Conservation (phyloP, 2,113 vertebrate genomes). For the Merops nubicus region DNA sequence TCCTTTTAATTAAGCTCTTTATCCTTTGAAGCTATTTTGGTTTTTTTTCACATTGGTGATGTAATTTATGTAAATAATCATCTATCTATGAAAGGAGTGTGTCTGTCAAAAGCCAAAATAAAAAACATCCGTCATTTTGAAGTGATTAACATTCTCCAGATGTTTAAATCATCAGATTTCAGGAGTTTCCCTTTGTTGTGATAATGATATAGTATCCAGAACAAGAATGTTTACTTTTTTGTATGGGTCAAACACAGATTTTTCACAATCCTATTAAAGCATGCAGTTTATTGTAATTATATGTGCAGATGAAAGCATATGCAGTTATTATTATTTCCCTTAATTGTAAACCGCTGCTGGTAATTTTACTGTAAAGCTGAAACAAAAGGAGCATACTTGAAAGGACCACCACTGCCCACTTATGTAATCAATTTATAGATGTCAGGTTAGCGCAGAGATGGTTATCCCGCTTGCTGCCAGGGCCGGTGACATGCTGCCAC, state of each 20-base stretch:
- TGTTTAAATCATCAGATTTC: constrained; percentile 89
- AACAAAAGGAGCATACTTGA: constrained; percentile 79
- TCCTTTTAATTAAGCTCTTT: constrained; percentile 80
- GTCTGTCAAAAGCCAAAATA: constrained; percentile 87
- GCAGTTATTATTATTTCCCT: constrained; percentile 84
- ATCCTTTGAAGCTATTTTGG: constrained; percentile 76
- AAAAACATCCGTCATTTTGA: constrained; percentile 90
- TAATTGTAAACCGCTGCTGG: constrained; percentile 90
- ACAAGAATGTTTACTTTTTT: constrained; percentile 90
- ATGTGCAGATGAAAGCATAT: constrained; percentile 87
- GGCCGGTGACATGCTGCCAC: constrained; percentile 75
- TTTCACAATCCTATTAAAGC: constrained; percentile 86
- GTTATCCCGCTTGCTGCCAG: constrained; percentile 72
- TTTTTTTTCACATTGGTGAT: constrained; percentile 79
- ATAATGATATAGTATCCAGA: constrained; percentile 91
- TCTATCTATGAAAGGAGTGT: constrained; percentile 82
- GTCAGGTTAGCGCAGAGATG: constrained; percentile 77
- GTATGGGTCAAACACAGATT: constrained; percentile 84
- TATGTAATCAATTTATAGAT: constrained; percentile 82
- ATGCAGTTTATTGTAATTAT: constrained; percentile 82
- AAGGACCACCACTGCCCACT: constrained; percentile 84
- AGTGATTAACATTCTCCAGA: constrained; percentile 92
- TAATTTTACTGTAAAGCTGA: constrained; percentile 82
- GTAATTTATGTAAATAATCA: constrained; percentile 88
- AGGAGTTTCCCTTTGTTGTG: constrained; percentile 90